Percentiles rank a stretch among this genome's conserved stretches.
These are phyloP conservation scores for Neodiprion lecontei DNA, from an alignment of 1,140 invertebrate species.

Conservation along the genomic window DNA sequence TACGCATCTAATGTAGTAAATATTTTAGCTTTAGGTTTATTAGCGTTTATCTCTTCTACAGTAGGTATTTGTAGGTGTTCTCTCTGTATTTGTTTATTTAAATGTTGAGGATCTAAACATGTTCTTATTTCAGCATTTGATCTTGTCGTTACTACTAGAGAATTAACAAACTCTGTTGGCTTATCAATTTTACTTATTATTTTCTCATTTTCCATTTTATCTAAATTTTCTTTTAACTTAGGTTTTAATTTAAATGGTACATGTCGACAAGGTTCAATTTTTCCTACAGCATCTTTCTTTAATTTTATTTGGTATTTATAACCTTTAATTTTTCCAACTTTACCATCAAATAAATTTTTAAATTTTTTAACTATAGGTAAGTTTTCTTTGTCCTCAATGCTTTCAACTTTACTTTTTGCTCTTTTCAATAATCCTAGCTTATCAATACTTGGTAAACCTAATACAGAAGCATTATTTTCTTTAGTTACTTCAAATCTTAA, in stretches of 20 bases:
- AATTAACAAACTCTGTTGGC: conserved; percentile 18
- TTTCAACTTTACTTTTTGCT: not conserved
- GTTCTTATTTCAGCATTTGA: conserved; percentile 24
- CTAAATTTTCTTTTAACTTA: conserved; percentile 21
- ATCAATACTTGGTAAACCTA: not conserved
- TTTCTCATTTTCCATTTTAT: conserved; percentile 17
- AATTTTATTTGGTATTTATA: conserved; percentile 22
- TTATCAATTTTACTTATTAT: conserved; percentile 17
- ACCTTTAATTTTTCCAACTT: conserved; percentile 23
- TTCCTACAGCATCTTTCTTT: conserved; percentile 15
- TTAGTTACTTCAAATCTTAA: conserved; percentile 18
- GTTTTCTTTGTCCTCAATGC: not conserved
- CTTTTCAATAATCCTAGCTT: not conserved
- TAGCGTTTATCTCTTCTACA: conserved; percentile 51
- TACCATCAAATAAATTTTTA: conserved; percentile 21
- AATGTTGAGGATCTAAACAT: conserved; percentile 40
- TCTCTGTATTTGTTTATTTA: conserved; percentile 58
- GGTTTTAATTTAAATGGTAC: conserved; percentile 25
- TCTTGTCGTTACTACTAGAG: conserved; percentile 25
- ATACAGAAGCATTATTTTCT: not conserved
- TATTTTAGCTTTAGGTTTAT: conserved; percentile 26
- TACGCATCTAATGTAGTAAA: conserved; percentile 47
- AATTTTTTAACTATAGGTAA: not conserved
- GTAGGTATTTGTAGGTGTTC: conserved; percentile 53
- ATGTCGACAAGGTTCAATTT: conserved; percentile 22